phyloP scores from a whole-genome alignment of 2,797 vertebrate species.

The Ispidina picta region DNA sequence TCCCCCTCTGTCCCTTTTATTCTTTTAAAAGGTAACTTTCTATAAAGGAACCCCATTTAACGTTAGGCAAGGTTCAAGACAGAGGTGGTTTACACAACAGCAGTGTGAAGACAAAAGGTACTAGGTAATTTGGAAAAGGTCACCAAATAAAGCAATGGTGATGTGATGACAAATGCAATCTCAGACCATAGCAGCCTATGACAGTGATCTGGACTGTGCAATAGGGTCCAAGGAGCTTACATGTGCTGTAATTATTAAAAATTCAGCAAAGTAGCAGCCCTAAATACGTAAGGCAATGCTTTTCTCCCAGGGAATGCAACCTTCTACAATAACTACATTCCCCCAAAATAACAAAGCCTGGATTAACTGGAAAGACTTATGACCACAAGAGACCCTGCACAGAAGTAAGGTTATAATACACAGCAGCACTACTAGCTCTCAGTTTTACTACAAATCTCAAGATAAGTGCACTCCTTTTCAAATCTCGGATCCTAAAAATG shows the following conservation, averaged over 20 bases:
- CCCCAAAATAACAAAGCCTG: conserved; percentile 16
- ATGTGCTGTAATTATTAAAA: background rate
- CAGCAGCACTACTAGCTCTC: background rate
- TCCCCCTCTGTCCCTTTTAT: too few relatives aligned
- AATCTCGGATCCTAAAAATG: conserved; percentile 36
- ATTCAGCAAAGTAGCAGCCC: background rate
- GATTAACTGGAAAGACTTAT: conserved; percentile 25
- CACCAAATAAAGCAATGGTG: background rate
- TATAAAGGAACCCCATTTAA: background rate
- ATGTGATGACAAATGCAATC: background rate
- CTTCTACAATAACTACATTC: background rate
- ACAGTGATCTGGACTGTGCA: background rate
- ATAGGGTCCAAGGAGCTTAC: background rate
- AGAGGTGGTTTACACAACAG: background rate
- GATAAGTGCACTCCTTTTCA: conserved; percentile 33
- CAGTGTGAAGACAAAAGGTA: background rate
- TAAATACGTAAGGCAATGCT: background rate
- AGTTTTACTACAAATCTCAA: conserved; percentile 43
- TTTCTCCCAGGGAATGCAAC: conserved; percentile 10
- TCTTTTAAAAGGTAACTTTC: background rate
- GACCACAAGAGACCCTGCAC: conserved; percentile 20
- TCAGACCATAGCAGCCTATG: background rate
- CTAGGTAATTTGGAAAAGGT: background rate
- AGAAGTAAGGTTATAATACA: conserved; percentile 8
- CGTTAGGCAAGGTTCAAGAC: fast-evolving